Evolutionary conservation across 2,888 invertebrate species (phyloP), one percentile per base, ranked within the genome.

Genomic region (Ptychoptera contaminata): DNA sequence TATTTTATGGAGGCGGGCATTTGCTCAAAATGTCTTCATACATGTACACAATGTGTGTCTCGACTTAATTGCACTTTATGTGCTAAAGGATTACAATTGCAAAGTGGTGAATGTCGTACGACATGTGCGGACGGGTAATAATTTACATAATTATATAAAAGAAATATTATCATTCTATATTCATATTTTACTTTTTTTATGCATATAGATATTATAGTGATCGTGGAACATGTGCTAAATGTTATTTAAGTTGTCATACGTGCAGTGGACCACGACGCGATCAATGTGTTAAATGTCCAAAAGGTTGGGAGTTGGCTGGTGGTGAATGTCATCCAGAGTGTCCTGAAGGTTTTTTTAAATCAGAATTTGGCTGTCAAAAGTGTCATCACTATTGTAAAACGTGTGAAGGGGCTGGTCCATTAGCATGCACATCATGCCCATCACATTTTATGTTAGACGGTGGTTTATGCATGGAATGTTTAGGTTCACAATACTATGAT

Each of bases 351-450:
- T 87, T 83, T 66, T 90, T 84, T 67, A 82, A 84, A 64, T 79
- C 79, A 5, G 73, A 76, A 50, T 83, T 76, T 54, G 85, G 84
- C 8, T 91, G 91, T 58, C 82, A 83, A 51, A 85, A 82, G 62
- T 91, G 91, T 66, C 87, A 88, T 68, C 83, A 85, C 62, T 84
- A 83, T 58, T 91, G 91, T 63, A 78, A 79, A 51, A 85, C 85
- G 54, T 91, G 91, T 62, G 79, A 79, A 76, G 76, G 79, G 49
- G 79, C 82, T 43, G 82, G 82, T 0, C 82, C 82, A 0, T 65
- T 81, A 42, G 76, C 77, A 55, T 83, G 83, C 61, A 79, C 76
- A 37, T 77, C 82, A 1, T 83, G 83, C 51, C 80, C 79, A 1
- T 67, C 75, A 0, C 77, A 76, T 56, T 79, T 76, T 56, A 80